These are phyloP conservation scores for Coelogynopora nodosa DNA, from an alignment of 2,888 invertebrate species.

Conservation along the genomic window DNA sequence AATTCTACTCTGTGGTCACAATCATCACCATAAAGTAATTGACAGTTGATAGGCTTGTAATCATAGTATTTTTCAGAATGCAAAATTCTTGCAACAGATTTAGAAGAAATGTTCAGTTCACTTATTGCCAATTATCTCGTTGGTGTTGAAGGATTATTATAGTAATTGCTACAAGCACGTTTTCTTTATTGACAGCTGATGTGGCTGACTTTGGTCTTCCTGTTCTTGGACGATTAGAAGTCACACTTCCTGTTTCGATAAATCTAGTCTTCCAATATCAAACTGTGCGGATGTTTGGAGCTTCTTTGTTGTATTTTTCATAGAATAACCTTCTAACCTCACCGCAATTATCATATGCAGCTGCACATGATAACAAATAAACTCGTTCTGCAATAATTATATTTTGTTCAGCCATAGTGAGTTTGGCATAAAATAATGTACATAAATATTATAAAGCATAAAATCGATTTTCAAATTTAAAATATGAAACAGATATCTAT, in stretches of 20 bases:
- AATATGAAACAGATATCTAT: too few relatives aligned
- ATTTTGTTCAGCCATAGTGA: constrained; percentile 28
- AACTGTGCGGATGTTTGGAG: constrained; percentile 32
- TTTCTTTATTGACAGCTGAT: constrained; percentile 12
- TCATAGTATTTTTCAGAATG: constrained; percentile 23
- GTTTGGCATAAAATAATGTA: constrained; percentile 1
- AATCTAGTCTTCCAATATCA: constrained; percentile 25
- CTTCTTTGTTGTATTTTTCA: constrained; percentile 33
- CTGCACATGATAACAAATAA: constrained; percentile 32
- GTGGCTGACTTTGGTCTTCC: constrained; percentile 32
- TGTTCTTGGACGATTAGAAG: constrained; percentile 35
- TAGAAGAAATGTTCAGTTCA: neutral
- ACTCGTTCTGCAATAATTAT: constrained; percentile 24
- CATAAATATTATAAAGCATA: neutral
- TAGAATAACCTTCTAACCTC: constrained; percentile 17
- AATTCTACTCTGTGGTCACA: constrained; percentile 15
- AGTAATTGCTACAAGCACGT: constrained; percentile 37
- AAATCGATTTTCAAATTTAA: neutral
- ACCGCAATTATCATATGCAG: constrained; percentile 22
- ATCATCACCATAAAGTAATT: neutral
- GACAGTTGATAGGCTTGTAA: constrained; percentile 8
- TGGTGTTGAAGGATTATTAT: constrained; percentile 8
- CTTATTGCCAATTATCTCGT: neutral
- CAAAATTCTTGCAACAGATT: constrained; percentile 26
- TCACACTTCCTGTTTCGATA: constrained; percentile 35